Conservation (phyloP, 2,888 invertebrate genomes). For the Onthophagus sagittarius region DNA sequence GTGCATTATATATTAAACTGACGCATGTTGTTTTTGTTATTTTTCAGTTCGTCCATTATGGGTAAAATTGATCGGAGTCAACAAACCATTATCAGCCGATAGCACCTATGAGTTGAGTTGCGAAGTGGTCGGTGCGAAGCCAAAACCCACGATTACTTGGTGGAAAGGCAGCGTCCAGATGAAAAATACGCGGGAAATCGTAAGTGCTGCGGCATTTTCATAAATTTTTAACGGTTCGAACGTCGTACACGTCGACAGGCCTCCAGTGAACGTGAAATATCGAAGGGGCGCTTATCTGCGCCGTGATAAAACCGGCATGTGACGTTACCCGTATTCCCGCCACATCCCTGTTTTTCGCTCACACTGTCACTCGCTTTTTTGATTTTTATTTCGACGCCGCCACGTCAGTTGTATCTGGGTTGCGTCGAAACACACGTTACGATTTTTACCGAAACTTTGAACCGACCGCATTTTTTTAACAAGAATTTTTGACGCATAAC, state of each 20-base stretch:
- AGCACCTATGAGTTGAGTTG: slow-evolving; percentile 69
- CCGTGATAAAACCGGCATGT: background rate
- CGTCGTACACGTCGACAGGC: background rate
- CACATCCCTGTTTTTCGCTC: background rate
- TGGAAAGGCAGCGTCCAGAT: slow-evolving; percentile 69
- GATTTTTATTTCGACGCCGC: background rate
- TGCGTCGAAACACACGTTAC: background rate
- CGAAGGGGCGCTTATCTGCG: background rate
- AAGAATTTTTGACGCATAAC: background rate
- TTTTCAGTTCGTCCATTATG: slow-evolving; percentile 68
- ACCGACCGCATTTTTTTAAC: background rate
- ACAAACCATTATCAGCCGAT: slow-evolving; percentile 68
- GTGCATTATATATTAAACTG: too few species aligned
- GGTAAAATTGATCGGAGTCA: slow-evolving; percentile 65
- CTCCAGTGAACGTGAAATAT: background rate
- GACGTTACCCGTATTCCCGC: background rate
- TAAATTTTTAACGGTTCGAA: background rate
- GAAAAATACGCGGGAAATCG: slow-evolving; percentile 63
- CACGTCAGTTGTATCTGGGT: background rate
- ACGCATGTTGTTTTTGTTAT: slow-evolving; percentile 17
- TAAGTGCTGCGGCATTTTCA: slow-evolving; percentile 46
- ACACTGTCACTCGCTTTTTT: background rate
- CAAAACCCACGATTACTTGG: slow-evolving; percentile 75
- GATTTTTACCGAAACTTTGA: background rate
- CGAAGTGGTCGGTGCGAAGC: slow-evolving; percentile 70